Conservation (phyloP, 2,113 vertebrate species). For the Alligator mississippiensis region DNA sequence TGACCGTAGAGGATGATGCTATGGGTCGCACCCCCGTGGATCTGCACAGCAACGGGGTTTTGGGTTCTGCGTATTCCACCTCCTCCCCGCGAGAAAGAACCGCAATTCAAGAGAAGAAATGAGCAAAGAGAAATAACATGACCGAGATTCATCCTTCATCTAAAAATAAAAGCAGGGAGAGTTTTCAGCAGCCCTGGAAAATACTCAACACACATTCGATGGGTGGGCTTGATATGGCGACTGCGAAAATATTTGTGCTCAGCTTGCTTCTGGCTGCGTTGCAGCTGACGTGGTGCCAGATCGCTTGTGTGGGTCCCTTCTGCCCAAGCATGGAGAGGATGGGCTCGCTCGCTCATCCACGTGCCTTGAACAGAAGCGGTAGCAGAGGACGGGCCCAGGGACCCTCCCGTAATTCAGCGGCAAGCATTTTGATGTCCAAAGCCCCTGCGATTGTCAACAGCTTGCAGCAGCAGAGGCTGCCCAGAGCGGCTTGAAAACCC, state of each 20-base stretch:
- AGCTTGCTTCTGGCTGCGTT: constrained; percentile 37
- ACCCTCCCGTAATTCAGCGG: neutral
- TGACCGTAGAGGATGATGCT: too few relatives aligned
- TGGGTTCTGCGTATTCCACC: neutral
- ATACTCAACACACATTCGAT: neutral
- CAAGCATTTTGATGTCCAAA: neutral
- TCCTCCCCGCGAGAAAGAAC: too few relatives aligned
- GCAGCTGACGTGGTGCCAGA: constrained; percentile 36
- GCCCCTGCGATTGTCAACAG: neutral
- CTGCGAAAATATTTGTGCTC: constrained; percentile 49
- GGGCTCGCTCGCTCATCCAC: neutral
- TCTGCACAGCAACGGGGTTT: neutral
- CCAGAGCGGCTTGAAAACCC: neutral
- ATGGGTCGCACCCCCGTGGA: neutral
- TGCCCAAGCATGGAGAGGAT: accelerated
- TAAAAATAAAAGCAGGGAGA: constrained; percentile 46
- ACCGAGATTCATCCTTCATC: neutral
- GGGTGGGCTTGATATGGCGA: constrained; percentile 52
- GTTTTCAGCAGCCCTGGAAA: constrained; percentile 55
- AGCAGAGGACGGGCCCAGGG: accelerated
- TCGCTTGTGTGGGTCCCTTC: neutral
- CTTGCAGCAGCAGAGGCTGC: neutral
- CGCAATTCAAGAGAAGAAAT: neutral
- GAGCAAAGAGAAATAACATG: neutral
- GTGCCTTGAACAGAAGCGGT: accelerated